These are phyloP conservation scores for Plodia interpunctella DNA, from an alignment of 1,140 invertebrate genomes.

Conservation along the genomic window DNA sequence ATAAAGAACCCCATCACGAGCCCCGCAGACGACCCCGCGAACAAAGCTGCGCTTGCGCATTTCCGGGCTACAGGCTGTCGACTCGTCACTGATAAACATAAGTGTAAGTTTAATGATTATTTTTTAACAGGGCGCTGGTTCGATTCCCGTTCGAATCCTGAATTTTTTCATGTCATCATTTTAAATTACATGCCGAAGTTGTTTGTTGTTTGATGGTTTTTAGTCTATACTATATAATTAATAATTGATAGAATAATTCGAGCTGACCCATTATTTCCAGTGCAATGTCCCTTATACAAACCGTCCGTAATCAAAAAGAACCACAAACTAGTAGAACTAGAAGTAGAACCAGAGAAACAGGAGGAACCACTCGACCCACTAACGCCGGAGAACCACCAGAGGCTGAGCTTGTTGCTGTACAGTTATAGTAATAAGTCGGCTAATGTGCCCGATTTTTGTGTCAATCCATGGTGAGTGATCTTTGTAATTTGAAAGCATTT, in stretches of 20 bases:
- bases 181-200: no score
- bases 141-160: no score
- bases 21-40: slow-evolving; percentile 79
- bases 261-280: slow-evolving; percentile 22
- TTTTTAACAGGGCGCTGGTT: no score
- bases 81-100: slow-evolving; percentile 68
- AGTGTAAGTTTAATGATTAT: slow-evolving; percentile 37
- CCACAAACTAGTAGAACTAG: slow-evolving; percentile 18
- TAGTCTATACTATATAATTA: no score
- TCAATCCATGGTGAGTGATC: slow-evolving; percentile 89
- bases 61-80: slow-evolving; percentile 91
- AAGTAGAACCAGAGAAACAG: slow-evolving; percentile 29
- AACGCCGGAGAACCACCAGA: slow-evolving; percentile 92
- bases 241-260: no score
- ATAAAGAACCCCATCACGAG: slow-evolving; percentile 82
- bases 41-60: slow-evolving; percentile 87
- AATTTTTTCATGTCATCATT: no score
- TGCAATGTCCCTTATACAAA: slow-evolving; percentile 49
- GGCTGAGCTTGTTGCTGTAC: slow-evolving; percentile 93
- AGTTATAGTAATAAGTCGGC: slow-evolving; percentile 90
- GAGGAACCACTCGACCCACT: slow-evolving; percentile 83
- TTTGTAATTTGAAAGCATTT: no score
- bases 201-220: no score
- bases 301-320: slow-evolving; percentile 41
- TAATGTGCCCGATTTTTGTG: slow-evolving; percentile 91